Evolutionary conservation across 2,797 vertebrate species (phyloP).

Genomic region (Propithecus perrieri): DNA sequence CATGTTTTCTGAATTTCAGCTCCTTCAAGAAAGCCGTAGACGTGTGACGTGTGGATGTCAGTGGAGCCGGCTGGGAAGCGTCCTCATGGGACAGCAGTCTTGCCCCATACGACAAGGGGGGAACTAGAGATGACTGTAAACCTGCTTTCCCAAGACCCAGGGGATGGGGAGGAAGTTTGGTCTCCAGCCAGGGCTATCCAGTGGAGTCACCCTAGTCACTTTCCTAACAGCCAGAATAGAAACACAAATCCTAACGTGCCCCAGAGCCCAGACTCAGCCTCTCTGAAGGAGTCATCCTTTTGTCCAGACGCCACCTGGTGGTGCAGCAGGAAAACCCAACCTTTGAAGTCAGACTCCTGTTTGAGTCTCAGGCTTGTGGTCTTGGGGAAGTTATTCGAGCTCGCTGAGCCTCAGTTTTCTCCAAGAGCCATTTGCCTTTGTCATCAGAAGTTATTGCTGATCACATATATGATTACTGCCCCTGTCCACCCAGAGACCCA

Average conservation of each 20-base stretch:
- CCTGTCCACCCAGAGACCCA: not conserved
- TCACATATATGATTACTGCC: not conserved
- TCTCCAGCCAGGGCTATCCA: not conserved
- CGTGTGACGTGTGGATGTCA: not conserved
- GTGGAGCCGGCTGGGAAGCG: not conserved
- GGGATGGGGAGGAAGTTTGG: not conserved
- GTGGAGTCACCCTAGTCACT: not conserved
- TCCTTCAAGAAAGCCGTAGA: not conserved
- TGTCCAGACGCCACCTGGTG: not conserved
- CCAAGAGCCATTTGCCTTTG: not conserved
- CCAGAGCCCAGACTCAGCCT: not conserved
- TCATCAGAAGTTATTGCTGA: not conserved
- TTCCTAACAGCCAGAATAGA: not conserved
- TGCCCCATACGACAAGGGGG: accelerated
- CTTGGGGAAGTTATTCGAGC: not conserved
- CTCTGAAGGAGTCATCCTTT: not conserved
- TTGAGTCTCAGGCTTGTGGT: not conserved
- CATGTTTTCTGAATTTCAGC: not conserved
- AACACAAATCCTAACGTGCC: not conserved
- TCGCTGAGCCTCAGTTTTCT: not conserved
- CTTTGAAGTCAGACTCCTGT: not conserved
- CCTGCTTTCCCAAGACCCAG: not conserved
- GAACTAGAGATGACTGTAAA: not conserved
- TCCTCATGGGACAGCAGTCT: not conserved
- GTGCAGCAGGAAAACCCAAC: not conserved